A percentile compares a stretch with the other conserved stretches of the same genome.
phyloP scores from a whole-genome alignment of 2,113 vertebrate species.

The Casuarius casuarius region DNA sequence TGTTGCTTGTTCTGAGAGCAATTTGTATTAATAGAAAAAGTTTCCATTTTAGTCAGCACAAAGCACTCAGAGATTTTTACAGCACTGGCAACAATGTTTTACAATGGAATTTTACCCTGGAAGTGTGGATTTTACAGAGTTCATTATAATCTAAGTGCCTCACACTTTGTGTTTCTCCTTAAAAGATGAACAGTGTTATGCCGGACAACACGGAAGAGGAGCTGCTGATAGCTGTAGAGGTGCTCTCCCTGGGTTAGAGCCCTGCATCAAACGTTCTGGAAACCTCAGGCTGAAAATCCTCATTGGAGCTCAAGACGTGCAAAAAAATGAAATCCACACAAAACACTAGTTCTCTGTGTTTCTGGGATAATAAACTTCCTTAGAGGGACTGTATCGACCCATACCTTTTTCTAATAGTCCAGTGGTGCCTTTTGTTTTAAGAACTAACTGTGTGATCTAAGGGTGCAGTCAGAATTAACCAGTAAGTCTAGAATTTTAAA shows the following conservation, averaged over 20 bases:
- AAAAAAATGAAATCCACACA: background rate
- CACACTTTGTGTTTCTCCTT: background rate
- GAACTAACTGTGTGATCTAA: slow-evolving; percentile 30
- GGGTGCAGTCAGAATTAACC: slow-evolving; percentile 43
- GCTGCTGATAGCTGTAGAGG: background rate
- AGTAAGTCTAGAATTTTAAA: slow-evolving; percentile 53
- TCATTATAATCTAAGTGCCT: background rate
- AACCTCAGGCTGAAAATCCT: background rate
- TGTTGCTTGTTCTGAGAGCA: slow-evolving; percentile 21
- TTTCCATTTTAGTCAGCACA: slow-evolving; percentile 44
- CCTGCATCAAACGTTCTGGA: background rate
- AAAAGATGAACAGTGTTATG: background rate
- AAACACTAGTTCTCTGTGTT: background rate
- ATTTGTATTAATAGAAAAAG: background rate
- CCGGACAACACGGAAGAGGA: background rate
- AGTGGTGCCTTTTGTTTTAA: background rate
- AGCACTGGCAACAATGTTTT: slow-evolving; percentile 15
- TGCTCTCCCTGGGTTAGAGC: background rate
- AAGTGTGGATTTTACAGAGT: background rate
- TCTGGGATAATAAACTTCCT: background rate
- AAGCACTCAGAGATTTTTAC: background rate
- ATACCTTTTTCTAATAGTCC: background rate
- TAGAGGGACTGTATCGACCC: background rate
- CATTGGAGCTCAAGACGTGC: background rate
- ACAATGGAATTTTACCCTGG: slow-evolving; percentile 21